A percentile compares a stretch with the other conserved stretches of the same genome.
Conservation (phyloP, 2,797 vertebrate species). For the Acipenser ruthenus region DNA sequence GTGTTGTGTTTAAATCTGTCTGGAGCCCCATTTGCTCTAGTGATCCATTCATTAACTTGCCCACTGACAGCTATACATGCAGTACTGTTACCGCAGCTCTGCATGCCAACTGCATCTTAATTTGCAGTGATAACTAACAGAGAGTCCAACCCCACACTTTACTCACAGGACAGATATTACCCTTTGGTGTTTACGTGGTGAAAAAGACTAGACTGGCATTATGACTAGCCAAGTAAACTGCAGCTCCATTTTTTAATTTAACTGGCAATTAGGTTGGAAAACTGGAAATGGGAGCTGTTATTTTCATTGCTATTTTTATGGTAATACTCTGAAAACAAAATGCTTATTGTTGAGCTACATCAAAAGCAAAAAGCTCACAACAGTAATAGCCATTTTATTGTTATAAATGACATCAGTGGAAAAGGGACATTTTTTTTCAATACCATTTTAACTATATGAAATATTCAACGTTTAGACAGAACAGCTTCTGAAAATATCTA, state of each 20-base stretch:
- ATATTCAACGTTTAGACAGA: conserved; percentile 25
- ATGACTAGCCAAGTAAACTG: too few relatives aligned
- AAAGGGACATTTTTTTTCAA: not conserved
- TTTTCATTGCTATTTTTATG: not conserved
- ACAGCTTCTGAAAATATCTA: conserved; percentile 24
- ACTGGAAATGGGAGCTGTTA: not conserved
- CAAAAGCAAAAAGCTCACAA: not conserved
- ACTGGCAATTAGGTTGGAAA: not conserved
- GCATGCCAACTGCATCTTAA: too few relatives aligned
- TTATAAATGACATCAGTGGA: not conserved
- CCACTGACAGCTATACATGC: too few relatives aligned
- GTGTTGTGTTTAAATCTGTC: too few relatives aligned
- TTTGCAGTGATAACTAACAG: too few relatives aligned
- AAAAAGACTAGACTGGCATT: too few relatives aligned
- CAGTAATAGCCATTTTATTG: not conserved
- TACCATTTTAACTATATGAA: conserved; percentile 11
- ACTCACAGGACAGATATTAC: too few relatives aligned
- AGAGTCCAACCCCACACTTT: too few relatives aligned
- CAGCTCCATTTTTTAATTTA: not conserved
- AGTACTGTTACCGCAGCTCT: too few relatives aligned
- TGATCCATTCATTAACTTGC: too few relatives aligned
- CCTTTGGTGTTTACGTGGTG: too few relatives aligned
- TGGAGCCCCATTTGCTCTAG: too few relatives aligned
- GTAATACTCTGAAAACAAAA: not conserved
- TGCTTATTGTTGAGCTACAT: not conserved